Evolutionary conservation across 2,113 vertebrate genomes (phyloP).

Genomic region (Scortum barcoo): DNA sequence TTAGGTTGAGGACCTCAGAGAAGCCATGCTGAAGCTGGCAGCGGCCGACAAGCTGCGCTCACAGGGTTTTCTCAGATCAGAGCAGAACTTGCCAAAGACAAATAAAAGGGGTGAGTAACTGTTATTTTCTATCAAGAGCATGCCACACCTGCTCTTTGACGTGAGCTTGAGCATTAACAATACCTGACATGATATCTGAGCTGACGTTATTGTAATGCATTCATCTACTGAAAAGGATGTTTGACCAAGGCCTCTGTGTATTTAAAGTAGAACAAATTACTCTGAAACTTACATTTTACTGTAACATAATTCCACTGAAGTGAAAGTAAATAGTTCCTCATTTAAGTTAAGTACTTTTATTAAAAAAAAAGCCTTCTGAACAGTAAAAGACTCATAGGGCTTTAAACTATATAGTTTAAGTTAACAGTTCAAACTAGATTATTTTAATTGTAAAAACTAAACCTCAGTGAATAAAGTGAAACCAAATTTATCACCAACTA

Average conservation of each 20-base stretch:
- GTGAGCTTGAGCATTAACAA: neutral
- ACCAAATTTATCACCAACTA: neutral
- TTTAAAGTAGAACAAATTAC: neutral
- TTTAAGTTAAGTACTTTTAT: no score
- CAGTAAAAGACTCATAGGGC: no score
- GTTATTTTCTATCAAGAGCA: neutral
- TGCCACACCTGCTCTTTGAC: neutral
- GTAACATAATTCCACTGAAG: neutral
- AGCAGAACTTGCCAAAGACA: constrained; percentile 81
- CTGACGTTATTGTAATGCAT: neutral
- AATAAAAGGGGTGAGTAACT: constrained; percentile 84
- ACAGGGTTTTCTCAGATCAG: constrained; percentile 79
- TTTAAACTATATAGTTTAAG: no score
- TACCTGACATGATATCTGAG: neutral
- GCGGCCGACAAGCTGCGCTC: constrained; percentile 81
- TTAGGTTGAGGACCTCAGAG: constrained; percentile 83
- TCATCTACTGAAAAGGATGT: constrained; percentile 7
- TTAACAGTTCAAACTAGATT: no score
- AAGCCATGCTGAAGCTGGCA: constrained; percentile 82
- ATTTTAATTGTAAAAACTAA: neutral
- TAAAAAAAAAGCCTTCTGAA: no score
- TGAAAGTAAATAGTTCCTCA: neutral
- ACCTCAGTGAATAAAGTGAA: neutral
- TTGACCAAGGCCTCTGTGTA: constrained; percentile 17
- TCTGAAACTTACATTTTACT: neutral